Percentiles rank a stretch among this genome's conserved stretches.
These are phyloP conservation scores for Fulica atra DNA, from an alignment of 2,113 vertebrate species.

Conservation along the genomic window DNA sequence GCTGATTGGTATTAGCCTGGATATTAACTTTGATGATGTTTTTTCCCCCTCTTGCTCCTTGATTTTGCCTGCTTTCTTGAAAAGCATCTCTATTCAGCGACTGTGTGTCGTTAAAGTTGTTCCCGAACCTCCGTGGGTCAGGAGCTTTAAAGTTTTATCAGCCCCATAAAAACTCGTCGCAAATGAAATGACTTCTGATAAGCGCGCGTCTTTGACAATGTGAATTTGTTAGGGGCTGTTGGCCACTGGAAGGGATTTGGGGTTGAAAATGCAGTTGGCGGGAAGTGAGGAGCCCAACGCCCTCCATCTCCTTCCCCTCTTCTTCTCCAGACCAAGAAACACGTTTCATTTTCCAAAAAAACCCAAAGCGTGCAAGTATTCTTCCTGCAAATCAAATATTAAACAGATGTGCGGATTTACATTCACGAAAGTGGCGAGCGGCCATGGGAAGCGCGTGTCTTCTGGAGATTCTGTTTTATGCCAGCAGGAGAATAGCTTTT, in stretches of 20 bases:
- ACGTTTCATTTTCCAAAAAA: background rate
- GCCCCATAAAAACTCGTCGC: conserved; percentile 74
- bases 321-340: conserved; percentile 2
- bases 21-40: conserved; percentile 50
- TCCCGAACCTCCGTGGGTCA: conserved; percentile 33
- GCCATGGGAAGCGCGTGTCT: background rate
- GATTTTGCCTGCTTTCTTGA: conserved; percentile 36
- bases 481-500: background rate
- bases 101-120: conserved; percentile 36
- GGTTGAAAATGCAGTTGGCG: conserved; percentile 61
- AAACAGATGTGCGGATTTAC: background rate
- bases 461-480: background rate
- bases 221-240: conserved; percentile 75
- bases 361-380: background rate
- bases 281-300: conserved; percentile 39
- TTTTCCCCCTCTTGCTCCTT: background rate
- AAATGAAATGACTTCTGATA: conserved; percentile 77
- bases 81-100: conserved; percentile 24
- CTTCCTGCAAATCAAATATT: conserved; percentile 8
- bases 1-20: conserved; percentile 71
- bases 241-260: conserved; percentile 64
- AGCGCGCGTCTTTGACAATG: conserved; percentile 70
- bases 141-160: conserved; percentile 80
- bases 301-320: background rate
- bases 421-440: background rate